phyloP scores from a whole-genome alignment of 2,797 vertebrate genomes.

The Macropus fuliginosus region DNA sequence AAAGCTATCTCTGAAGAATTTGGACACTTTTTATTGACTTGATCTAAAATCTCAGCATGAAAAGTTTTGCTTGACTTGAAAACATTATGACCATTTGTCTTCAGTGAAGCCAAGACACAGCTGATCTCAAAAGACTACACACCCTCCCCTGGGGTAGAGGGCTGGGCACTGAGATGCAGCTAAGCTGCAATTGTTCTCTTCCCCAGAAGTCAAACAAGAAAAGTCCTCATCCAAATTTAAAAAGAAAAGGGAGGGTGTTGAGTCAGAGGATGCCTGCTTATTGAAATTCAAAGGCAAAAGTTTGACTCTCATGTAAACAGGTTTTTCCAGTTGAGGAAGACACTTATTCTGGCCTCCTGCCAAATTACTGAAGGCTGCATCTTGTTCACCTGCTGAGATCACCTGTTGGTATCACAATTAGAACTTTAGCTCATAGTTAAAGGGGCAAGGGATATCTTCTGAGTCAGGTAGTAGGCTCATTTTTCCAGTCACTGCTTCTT shows the following conservation, averaged over 20 bases:
- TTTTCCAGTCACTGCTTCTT: neutral
- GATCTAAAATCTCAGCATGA: neutral
- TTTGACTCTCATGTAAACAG: neutral
- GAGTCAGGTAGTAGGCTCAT: neutral
- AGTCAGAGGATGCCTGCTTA: neutral
- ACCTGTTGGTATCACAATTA: neutral
- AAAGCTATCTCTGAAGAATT: neutral
- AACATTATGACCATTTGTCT: neutral
- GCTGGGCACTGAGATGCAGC: neutral
- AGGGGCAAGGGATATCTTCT: neutral
- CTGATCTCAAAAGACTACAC: neutral
- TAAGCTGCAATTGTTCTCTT: neutral
- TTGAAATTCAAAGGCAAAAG: neutral
- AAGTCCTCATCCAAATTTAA: neutral
- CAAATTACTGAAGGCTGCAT: neutral
- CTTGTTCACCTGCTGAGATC: neutral
- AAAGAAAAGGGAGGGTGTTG: neutral
- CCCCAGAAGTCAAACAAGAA: neutral
- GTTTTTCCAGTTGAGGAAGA: conserved; percentile 2
- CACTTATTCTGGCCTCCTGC: neutral
- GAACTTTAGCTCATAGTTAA: neutral
- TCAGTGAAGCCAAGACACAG: neutral
- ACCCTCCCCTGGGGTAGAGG: neutral
- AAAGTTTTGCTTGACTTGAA: neutral
- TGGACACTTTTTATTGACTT: neutral